Evolutionary conservation across 2,888 invertebrate species (phyloP), one percentile per base, ranked within the genome.

Genomic region (Sarcophaga carnaria): DNA sequence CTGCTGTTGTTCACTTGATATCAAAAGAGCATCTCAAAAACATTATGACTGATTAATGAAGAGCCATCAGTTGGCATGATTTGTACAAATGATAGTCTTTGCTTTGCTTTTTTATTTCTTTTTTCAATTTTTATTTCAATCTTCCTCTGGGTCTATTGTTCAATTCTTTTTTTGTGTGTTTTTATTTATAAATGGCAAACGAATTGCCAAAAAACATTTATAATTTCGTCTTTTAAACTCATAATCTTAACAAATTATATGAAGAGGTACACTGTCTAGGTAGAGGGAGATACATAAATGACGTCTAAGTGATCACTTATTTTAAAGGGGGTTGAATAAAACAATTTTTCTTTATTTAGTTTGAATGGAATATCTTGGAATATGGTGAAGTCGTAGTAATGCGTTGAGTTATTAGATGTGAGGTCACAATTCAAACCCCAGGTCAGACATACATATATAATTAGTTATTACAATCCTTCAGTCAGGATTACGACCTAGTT

Each of bases 31-130:
- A 79, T 75, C 64, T 79, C 72, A 37, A 66, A 81, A 85, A 72
- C 77, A 82, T 79, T 84, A 76, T 81, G 79, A 81, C 90, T 92
- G 91, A 91, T 92, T 91, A 92, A 92, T 92, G 91, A 91, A 89
- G 89, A 89, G 88, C 90, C 83, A 83, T 86, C 77, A 88, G 71
- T 88, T 70, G 80, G 80, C 83, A 88, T 85, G 85, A 87, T 85
- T 80, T 82, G 76, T 62, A 74, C 76, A 83, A 85, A 85, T 85
- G 77, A 77, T 84, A 67, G 69, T 60, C 78, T 77, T 80, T 86
- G 27, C 49, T 37, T 54, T 80, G 27, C 25, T 49, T 70, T 49
- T 62, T 37, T 47, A 64, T 17, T 27, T 47, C 6, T 27, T 47
- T 4, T n/a, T 27, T 72, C 47, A 69, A 45, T 11, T 64, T n/a